Evolutionary conservation across 2,888 invertebrate species (phyloP).

Genomic region (Melinaea menophilus): DNA sequence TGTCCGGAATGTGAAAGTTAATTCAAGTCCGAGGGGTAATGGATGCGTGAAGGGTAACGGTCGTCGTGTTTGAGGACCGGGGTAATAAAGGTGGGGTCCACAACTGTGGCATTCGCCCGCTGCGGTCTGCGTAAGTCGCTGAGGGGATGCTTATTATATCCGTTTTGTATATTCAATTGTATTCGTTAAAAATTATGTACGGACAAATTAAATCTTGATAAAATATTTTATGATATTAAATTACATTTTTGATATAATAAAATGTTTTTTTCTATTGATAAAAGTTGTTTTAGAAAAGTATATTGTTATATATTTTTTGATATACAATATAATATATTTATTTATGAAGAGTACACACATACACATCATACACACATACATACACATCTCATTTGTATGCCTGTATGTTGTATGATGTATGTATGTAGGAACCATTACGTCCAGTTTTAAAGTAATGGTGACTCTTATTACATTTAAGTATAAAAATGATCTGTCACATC

Average conservation of each 20-base stretch:
- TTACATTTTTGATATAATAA: too few relatives aligned
- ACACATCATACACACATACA: too few relatives aligned
- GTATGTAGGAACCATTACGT: too few relatives aligned
- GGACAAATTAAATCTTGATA: not conserved
- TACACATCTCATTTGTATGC: too few relatives aligned
- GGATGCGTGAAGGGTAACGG: conserved; percentile 10
- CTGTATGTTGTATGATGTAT: too few relatives aligned
- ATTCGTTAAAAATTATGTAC: conserved; percentile 9
- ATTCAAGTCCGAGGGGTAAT: conserved; percentile 5
- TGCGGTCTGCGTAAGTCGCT: conserved; percentile 53
- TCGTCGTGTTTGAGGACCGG: conserved; percentile 2
- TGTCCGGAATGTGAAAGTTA: conserved; percentile 14
- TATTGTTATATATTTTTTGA: too few relatives aligned
- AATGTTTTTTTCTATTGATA: too few relatives aligned
- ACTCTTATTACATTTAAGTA: not conserved
- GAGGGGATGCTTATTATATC: conserved; percentile 44
- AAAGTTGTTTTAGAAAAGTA: too few relatives aligned
- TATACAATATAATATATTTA: too few relatives aligned
- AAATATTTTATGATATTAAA: not conserved
- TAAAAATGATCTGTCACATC: not conserved
- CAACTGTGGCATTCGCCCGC: conserved; percentile 24
- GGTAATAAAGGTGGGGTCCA: conserved; percentile 19
- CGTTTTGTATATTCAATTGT: conserved; percentile 19
- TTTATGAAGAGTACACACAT: too few relatives aligned
- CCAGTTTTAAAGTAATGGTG: not conserved